A percentile compares a stretch with the other conserved stretches of the same genome.
phyloP scores from a whole-genome alignment of 1,140 invertebrate species.

The Potamilus streckersoni region DNA sequence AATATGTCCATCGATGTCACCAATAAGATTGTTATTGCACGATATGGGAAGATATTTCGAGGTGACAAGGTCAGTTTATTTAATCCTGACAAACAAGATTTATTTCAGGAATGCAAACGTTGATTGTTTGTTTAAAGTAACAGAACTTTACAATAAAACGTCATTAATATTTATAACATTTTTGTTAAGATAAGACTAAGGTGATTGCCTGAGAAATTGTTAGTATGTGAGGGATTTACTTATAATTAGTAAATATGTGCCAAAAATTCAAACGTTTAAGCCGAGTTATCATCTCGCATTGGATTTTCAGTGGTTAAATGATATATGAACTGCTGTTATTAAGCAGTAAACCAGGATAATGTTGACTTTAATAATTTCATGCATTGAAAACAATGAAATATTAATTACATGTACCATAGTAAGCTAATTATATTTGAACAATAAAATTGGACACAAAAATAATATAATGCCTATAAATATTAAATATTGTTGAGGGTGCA shows the following conservation, averaged over 20 bases:
- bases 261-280: too few relatives aligned
- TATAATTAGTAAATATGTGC: neutral
- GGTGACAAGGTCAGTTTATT: slow-evolving; percentile 65
- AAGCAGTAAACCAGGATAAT: neutral
- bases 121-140: too few relatives aligned
- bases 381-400: too few relatives aligned
- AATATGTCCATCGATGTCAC: slow-evolving; percentile 55
- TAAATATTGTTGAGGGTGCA: too few relatives aligned
- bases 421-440: too few relatives aligned
- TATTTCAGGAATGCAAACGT: neutral
- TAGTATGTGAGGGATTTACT: neutral
- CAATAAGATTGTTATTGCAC: slow-evolving; percentile 68
- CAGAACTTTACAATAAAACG: too few relatives aligned
- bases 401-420: too few relatives aligned
- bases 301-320: neutral
- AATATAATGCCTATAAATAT: too few relatives aligned
- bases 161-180: too few relatives aligned
- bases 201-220: neutral
- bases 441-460: too few relatives aligned
- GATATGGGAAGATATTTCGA: slow-evolving; percentile 71
- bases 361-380: too few relatives aligned
- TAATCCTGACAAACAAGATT: neutral
- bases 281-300: neutral
- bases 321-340: neutral
- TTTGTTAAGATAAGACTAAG: neutral